These are phyloP conservation scores for Halcyon badia DNA, from an alignment of 2,797 vertebrate species.

Conservation along the genomic window DNA sequence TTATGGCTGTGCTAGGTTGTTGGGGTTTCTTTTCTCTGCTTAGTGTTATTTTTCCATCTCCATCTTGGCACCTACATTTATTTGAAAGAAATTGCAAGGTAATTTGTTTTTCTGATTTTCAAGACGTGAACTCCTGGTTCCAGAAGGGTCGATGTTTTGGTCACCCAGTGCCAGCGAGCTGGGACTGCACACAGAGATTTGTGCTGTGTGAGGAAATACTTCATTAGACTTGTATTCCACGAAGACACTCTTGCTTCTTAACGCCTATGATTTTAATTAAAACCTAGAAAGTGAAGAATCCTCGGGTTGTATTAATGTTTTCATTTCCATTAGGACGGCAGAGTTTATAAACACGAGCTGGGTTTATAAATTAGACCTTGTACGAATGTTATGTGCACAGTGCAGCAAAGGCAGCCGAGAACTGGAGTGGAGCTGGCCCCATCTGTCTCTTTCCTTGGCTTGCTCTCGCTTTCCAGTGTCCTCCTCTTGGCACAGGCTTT, in stretches of 20 bases:
- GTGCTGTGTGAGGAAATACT: slow-evolving; percentile 78
- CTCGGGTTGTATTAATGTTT: slow-evolving; percentile 84
- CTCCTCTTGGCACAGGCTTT: slow-evolving; percentile 50
- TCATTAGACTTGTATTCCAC: slow-evolving; percentile 84
- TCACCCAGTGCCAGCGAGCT: slow-evolving; percentile 51
- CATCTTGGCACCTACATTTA: slow-evolving; percentile 70
- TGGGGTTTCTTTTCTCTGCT: slow-evolving; percentile 27
- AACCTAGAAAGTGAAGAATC: slow-evolving; percentile 85
- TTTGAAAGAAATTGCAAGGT: slow-evolving; percentile 62
- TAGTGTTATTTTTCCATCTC: slow-evolving; percentile 50
- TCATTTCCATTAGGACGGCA: slow-evolving; percentile 82
- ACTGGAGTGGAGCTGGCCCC: slow-evolving; percentile 66
- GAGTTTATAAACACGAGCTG: slow-evolving; percentile 83
- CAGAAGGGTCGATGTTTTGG: slow-evolving; percentile 35
- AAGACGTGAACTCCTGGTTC: slow-evolving; percentile 42
- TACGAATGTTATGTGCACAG: slow-evolving; percentile 77
- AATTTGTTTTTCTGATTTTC: slow-evolving; percentile 81
- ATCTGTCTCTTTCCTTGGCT: slow-evolving; percentile 73
- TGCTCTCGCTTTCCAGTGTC: slow-evolving; percentile 36
- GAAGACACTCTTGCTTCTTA: slow-evolving; percentile 80
- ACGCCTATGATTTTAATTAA: slow-evolving; percentile 87
- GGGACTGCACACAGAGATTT: slow-evolving; percentile 75
- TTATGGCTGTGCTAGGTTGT: slow-evolving; percentile 1
- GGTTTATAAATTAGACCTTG: slow-evolving; percentile 83
- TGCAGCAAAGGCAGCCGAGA: slow-evolving; percentile 70